Conservation (phyloP, 1,140 invertebrate species). For the Drosophila nigromelanica region DNA sequence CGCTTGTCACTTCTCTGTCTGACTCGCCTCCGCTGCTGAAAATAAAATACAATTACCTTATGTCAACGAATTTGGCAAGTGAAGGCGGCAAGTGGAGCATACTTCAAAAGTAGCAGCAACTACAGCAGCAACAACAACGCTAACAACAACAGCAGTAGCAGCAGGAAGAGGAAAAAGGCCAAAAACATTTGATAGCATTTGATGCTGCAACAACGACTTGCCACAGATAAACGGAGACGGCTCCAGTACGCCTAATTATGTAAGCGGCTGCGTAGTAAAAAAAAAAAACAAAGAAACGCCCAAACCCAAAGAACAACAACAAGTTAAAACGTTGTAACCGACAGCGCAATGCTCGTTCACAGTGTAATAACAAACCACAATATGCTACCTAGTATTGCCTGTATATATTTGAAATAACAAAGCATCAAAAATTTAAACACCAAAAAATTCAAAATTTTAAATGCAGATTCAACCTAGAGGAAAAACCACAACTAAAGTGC, state of each 20-base stretch:
- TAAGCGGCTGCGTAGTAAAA: conserved; percentile 55
- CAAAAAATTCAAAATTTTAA: too few relatives aligned
- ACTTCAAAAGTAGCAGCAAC: conserved; percentile 43
- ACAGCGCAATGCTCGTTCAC: too few relatives aligned
- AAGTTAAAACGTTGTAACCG: not conserved
- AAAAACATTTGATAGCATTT: conserved; percentile 32
- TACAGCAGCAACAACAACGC: conserved; percentile 7
- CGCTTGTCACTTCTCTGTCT: conserved; percentile 29
- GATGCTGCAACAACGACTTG: conserved; percentile 39
- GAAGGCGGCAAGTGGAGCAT: conserved; percentile 41
- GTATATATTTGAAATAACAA: too few relatives aligned
- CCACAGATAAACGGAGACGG: conserved; percentile 50
- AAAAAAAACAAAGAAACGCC: conserved; percentile 21
- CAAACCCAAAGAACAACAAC: conserved; percentile 30
- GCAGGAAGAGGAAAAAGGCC: conserved; percentile 3
- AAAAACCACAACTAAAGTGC: too few relatives aligned
- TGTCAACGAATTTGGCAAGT: conserved; percentile 70
- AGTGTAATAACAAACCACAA: conserved; percentile 31
- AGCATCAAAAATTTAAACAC: too few relatives aligned
- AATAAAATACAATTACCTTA: conserved; percentile 75
- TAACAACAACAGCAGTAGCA: conserved; percentile 6
- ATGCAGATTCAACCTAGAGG: too few relatives aligned
- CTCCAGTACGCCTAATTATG: conserved; percentile 75
- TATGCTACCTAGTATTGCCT: too few relatives aligned
- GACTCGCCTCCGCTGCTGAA: conserved; percentile 12